Percentiles rank a stretch among this genome's conserved stretches.
Conservation (phyloP, 2,797 vertebrate genomes). For the Oryzias sinensis region DNA sequence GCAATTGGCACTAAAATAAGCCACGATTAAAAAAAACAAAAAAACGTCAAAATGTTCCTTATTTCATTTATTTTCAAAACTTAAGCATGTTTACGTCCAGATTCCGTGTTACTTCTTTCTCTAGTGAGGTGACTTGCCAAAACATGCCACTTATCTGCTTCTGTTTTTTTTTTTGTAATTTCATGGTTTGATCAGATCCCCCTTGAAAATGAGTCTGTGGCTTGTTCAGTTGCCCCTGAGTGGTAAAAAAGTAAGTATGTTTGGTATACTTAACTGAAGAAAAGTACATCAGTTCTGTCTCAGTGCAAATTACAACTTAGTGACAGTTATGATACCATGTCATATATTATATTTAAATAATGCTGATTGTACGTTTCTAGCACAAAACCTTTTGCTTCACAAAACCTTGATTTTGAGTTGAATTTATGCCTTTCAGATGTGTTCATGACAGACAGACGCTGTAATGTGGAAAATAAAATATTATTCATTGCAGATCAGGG, state of each 20-base stretch:
- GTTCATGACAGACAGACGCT: conserved; percentile 23
- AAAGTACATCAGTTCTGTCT: neutral
- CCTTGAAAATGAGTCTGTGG: no score
- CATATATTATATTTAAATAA: neutral
- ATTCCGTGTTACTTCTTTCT: no score
- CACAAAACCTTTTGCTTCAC: neutral
- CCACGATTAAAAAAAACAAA: no score
- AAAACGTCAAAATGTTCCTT: no score
- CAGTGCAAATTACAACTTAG: neutral
- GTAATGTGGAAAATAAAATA: conserved; percentile 45
- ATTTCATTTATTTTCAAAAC: no score
- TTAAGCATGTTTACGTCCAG: no score
- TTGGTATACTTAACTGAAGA: neutral
- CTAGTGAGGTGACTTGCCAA: no score
- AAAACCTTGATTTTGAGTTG: conserved; percentile 15
- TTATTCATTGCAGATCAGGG: conserved; percentile 25
- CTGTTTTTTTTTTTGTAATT: no score
- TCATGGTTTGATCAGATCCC: no score
- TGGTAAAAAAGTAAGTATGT: neutral
- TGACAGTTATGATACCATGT: neutral
- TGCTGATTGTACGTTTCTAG: conserved; percentile 5
- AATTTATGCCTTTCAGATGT: conserved; percentile 37
- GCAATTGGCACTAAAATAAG: no score
- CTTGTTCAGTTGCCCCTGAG: neutral
- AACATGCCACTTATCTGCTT: no score